Evolutionary conservation across 2,113 vertebrate species (phyloP).

Genomic region (Burhinus bistriatus): DNA sequence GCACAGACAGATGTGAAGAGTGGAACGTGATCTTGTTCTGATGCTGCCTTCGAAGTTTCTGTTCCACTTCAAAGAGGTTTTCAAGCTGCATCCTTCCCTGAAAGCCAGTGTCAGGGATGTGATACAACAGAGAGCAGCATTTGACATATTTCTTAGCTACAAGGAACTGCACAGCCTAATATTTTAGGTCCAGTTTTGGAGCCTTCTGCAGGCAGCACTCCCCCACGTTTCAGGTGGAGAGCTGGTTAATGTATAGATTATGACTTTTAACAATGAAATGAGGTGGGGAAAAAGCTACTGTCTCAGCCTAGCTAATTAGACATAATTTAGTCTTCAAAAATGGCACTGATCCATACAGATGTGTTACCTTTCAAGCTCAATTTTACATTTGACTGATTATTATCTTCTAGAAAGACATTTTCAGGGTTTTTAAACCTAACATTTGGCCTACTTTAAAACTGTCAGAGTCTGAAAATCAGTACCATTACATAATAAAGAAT

Average conservation of each 20-base stretch:
- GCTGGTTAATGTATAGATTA: neutral
- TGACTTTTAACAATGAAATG: neutral
- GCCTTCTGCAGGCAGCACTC: neutral
- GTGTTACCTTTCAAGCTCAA: neutral
- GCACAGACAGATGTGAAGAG: neutral
- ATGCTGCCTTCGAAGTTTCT: slow-evolving; percentile 22
- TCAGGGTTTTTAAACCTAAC: neutral
- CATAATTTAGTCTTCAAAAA: slow-evolving; percentile 23
- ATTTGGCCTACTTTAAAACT: slow-evolving; percentile 26
- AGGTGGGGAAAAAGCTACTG: neutral
- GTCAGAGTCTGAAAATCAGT: neutral
- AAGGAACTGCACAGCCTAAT: neutral
- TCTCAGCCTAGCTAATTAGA: slow-evolving; percentile 4
- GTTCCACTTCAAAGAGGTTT: slow-evolving; percentile 35
- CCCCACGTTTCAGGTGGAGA: neutral
- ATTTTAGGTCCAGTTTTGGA: neutral
- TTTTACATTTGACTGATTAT: slow-evolving; percentile 26
- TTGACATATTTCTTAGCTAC: neutral
- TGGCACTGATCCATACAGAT: neutral
- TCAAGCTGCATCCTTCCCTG: neutral
- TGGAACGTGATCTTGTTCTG: slow-evolving; percentile 15
- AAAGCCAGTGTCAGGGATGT: neutral
- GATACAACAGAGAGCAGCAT: neutral
- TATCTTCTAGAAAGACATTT: slow-evolving; percentile 2
- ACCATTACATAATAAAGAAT: slow-evolving; percentile 28